Base-by-base conservation (phyloP, 2,888 invertebrate genomes). In the Leptinotarsa juncta region DNA sequence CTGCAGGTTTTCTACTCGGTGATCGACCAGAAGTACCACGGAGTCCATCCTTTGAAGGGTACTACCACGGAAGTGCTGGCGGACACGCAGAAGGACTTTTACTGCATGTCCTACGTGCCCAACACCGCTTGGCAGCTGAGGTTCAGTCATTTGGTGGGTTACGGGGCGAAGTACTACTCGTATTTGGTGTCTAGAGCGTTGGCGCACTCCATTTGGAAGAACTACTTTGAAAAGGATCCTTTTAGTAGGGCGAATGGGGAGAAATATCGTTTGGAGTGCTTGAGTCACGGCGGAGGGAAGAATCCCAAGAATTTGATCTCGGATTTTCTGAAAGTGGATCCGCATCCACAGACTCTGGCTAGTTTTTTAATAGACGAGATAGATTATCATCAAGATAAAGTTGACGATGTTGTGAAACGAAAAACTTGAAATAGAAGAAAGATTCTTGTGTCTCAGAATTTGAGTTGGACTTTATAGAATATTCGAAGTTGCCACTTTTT, bases 121-220 rank as follows among this genome's bases (percentile, higher is more conserved):
- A 93, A 96, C 84, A 98, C 98, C 92, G 97, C 97, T 1, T 98
- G 97, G 97, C 98, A 98, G 85, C 91, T 97, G 82, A 91, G 98
- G 74, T 99, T 99, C 89, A 95, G 97, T 77, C 99, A 99, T 88
- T 90, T 99, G 71, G 96, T 98, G 4, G 98, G 98, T 1, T 99
- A 99, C 88, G 99, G 99, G 55, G 98, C 98, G 0, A 98, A 98
- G 88, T 99, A 99, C 89, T 99, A 99, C 88, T 95, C 99, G 0
- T 99, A 99, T 89, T 90, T 99, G 78, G 95, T 98, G 84, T 98
- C 99, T 0, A 92, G 96, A 83, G 96, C 97, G 12, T 92, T 98
- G 68, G 97, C 98, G 0, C 95, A 96, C 73, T 94, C 94, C 90
- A 96, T 97, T 78, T 99, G 98, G 98, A 94, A 95, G 85, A 91